Base-by-base conservation (phyloP, 2,113 vertebrate genomes). In the Eulacestoma nigropectus region DNA sequence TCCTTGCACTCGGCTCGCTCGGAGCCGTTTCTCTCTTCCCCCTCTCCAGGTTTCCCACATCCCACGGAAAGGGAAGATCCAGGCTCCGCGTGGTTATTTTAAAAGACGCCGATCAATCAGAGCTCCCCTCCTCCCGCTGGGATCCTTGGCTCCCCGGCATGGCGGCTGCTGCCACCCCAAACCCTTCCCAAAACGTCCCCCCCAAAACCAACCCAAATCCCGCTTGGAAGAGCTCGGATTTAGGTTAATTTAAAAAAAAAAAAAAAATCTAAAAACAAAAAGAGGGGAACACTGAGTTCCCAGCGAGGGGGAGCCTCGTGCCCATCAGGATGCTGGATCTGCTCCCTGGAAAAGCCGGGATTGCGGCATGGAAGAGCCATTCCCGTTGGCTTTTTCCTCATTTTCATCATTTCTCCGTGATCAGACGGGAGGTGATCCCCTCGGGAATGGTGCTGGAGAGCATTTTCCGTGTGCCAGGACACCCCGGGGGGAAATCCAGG, bases 31-130 rank as follows among this genome's bases (percentile, higher is more conserved):
- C 78, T 74, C 64, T 92, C 76, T 84, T 84, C 86, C 74, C 81
- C 86, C 74, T 87, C 95, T 87, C 64, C 89, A 94, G 89, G 84
- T 93, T 96, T 96, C 79, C 93, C 91, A 76, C 95, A 73, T 87
- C 93, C 94, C 7, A 95, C 95, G 33, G 95, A 37, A 25, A 89
- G 5, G 65, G 94, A 87, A 95, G 89, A 93, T 87, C 94, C 77
- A 56, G 69, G 89, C 94, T 59, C 49, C 1, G 47, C 23, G 80
- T 81, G 73, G 67, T 70, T 91, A 68, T 96, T 96, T 94, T 87
- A 85, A 70, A 91, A 56, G 79, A 4, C 1, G 6, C 49, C 9
- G 4, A 92, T 95, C 77, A 52, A 46, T 84, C 93, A 57, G 89
- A 32, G 73, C 47, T 78, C 72, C 64, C 55, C 63, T 89, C 69